phyloP scores from a whole-genome alignment of 2,113 vertebrate species.

The Ophiodon elongatus region DNA sequence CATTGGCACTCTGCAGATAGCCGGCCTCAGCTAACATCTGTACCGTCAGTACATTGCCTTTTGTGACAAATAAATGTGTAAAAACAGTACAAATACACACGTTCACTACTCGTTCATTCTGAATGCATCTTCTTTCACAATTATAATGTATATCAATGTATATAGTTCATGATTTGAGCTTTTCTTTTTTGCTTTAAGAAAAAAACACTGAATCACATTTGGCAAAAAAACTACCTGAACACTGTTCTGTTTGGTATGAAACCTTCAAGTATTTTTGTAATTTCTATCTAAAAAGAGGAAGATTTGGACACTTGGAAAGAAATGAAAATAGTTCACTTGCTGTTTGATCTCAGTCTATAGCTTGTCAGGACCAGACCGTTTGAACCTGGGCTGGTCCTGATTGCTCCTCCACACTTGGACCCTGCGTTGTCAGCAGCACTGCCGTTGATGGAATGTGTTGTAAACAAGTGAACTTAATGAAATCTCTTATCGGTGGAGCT shows the following conservation, averaged over 20 bases:
- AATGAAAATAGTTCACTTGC: neutral
- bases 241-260: neutral
- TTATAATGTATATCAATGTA: neutral
- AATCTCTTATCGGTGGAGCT: slow-evolving; percentile 61
- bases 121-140: neutral
- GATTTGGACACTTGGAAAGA: neutral
- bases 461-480: slow-evolving; percentile 76
- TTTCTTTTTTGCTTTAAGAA: neutral
- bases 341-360: neutral
- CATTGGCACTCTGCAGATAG: too few species aligned
- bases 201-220: neutral
- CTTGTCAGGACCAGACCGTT: neutral
- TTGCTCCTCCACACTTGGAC: neutral
- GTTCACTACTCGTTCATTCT: neutral
- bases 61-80: too few species aligned
- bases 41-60: too few species aligned
- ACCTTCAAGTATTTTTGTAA: neutral
- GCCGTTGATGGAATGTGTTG: slow-evolving; percentile 54
- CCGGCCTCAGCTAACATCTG: too few species aligned
- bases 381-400: too few species aligned
- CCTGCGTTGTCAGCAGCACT: slow-evolving; percentile 24
- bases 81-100: neutral
- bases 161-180: neutral
- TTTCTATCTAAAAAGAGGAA: neutral
- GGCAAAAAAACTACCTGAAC: neutral